phyloP scores from a whole-genome alignment of 2,113 vertebrate species.

The Hylia prasina region DNA sequence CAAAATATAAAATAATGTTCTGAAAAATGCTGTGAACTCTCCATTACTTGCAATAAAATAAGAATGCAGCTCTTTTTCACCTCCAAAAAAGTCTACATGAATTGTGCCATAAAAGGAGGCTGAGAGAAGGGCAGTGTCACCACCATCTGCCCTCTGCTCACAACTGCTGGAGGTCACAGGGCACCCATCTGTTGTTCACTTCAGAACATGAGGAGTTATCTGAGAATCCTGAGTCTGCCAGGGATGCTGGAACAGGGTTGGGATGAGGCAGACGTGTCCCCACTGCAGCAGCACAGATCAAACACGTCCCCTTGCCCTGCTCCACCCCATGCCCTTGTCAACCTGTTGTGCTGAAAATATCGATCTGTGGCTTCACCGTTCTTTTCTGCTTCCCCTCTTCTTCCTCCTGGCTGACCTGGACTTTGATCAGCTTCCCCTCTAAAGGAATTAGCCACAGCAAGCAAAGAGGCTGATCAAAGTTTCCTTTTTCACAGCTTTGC shows the following conservation, averaged over 20 bases:
- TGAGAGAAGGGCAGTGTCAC: not conserved
- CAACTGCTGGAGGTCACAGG: not conserved
- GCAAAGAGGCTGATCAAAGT: not conserved
- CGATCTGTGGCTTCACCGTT: not conserved
- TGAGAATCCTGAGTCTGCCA: not conserved
- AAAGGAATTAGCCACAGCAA: not conserved
- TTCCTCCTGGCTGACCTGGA: not conserved
- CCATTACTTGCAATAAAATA: not conserved
- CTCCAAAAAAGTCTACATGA: not conserved
- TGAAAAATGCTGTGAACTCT: not conserved
- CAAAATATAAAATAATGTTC: not conserved
- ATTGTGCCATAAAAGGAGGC: not conserved
- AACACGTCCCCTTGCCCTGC: not conserved
- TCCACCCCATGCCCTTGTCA: not conserved
- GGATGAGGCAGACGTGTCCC: not conserved
- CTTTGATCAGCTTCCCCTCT: not conserved
- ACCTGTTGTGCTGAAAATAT: not conserved
- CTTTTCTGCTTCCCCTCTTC: not conserved
- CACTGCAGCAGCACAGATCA: not conserved
- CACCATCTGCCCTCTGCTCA: not conserved
- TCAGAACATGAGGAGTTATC: fast-evolving
- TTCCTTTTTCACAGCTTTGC: not conserved
- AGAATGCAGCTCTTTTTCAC: not conserved
- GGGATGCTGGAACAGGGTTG: not conserved
- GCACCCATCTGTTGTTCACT: not conserved